Evolutionary conservation across 2,888 invertebrate species (phyloP).

Genomic region (Drosophila fulvimacula): DNA sequence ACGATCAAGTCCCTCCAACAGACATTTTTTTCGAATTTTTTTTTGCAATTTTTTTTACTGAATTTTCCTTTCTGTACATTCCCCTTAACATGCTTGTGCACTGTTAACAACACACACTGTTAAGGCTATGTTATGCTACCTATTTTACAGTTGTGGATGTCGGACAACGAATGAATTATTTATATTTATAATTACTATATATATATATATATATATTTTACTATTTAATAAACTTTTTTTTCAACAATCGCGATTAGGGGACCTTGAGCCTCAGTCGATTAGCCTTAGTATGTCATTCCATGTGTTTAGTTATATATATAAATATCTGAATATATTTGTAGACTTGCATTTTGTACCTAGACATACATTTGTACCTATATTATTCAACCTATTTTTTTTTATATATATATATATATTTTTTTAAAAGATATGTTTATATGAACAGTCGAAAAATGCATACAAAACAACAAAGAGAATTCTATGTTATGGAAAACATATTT

Average conservation of each 20-base stretch:
- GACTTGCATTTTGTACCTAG: background rate
- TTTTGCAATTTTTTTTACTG: too few relatives aligned
- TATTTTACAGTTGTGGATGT: slow-evolving; percentile 3
- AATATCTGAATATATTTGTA: slow-evolving; percentile 9
- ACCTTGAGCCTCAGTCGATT: slow-evolving; percentile 24
- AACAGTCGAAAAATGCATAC: slow-evolving; percentile 36
- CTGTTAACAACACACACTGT: slow-evolving; percentile 10
- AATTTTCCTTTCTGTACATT: background rate
- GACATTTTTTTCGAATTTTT: background rate
- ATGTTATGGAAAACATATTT: slow-evolving; percentile 9
- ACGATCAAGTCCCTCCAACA: slow-evolving; percentile 3
- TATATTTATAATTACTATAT: background rate
- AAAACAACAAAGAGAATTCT: background rate
- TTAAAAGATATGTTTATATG: background rate
- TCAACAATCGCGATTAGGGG: slow-evolving; percentile 5
- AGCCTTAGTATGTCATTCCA: slow-evolving; percentile 37
- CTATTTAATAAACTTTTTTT: slow-evolving; percentile 1
- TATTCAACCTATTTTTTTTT: background rate
- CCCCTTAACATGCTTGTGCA: slow-evolving; percentile 3
- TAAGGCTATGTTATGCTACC: slow-evolving; percentile 2
- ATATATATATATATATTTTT: background rate
- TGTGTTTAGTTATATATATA: slow-evolving; percentile 9
- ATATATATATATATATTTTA: background rate
- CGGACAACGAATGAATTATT: slow-evolving; percentile 12
- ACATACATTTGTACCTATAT: slow-evolving; percentile 4